Percentiles rank a stretch among this genome's conserved stretches.
Evolutionary conservation across 2,113 vertebrate genomes (phyloP).

Genomic region (Chaenocephalus aceratus): DNA sequence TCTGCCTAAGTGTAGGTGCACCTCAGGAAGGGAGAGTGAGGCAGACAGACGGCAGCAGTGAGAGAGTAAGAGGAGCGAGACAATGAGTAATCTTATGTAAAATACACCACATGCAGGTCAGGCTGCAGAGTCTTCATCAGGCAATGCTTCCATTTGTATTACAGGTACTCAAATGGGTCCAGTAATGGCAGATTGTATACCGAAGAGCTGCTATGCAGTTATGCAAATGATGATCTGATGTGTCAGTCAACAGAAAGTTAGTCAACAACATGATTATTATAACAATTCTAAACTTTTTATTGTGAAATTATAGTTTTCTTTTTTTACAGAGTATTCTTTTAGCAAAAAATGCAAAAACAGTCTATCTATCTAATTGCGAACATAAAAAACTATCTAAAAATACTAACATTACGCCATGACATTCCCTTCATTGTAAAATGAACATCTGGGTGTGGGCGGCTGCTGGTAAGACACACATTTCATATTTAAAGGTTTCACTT

Average conservation of each 20-base stretch:
- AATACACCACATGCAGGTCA: slow-evolving; percentile 72
- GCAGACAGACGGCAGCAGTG: slow-evolving; percentile 34
- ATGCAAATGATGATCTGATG: no score
- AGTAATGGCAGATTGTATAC: neutral
- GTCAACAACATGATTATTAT: no score
- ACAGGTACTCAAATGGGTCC: slow-evolving; percentile 3
- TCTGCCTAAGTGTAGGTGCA: slow-evolving; percentile 49
- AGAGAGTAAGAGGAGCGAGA: slow-evolving; percentile 33
- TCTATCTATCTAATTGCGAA: neutral
- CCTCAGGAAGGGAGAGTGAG: slow-evolving; percentile 41
- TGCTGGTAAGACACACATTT: no score
- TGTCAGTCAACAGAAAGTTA: no score
- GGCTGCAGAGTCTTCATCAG: slow-evolving; percentile 59
- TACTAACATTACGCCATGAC: neutral
- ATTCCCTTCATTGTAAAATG: no score
- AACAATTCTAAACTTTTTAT: no score
- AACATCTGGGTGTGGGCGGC: no score
- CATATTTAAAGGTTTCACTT: no score
- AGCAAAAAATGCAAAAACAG: neutral
- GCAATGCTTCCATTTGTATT: slow-evolving; percentile 24
- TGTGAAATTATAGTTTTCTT: no score
- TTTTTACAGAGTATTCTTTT: neutral
- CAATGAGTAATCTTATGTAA: slow-evolving; percentile 71
- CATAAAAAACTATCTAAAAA: neutral
- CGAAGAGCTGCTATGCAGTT: no score